Evolutionary conservation across 1,140 invertebrate genomes (phyloP).

Genomic region (Neotoxoptera formosana): DNA sequence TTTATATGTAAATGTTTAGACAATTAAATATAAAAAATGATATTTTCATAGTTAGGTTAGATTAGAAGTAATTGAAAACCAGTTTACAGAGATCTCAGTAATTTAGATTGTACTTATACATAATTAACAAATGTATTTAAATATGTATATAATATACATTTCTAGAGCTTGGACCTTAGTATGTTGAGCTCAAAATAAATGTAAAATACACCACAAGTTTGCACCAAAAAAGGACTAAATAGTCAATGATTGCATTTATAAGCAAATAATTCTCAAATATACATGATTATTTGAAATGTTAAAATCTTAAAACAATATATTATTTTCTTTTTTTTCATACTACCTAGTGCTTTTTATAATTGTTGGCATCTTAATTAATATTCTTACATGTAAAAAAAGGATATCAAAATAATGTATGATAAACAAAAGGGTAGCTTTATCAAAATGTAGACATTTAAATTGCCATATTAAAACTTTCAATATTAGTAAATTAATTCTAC

Average conservation of each 20-base stretch:
- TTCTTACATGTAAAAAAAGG: neutral
- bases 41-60: neutral
- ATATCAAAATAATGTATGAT: neutral
- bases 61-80: neutral
- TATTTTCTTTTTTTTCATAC: neutral
- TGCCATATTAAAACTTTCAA: neutral
- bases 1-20: no score
- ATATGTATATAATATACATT: neutral
- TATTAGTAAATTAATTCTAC: neutral
- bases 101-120: neutral
- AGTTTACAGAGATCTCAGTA: slow-evolving; percentile 16
- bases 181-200: neutral
- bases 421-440: neutral
- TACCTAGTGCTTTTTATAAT: neutral
- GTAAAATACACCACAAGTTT: neutral
- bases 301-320: neutral
- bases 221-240: neutral
- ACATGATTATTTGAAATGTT: neutral
- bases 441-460: neutral
- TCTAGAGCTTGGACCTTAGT: neutral
- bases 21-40: no score
- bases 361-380: neutral
- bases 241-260: neutral
- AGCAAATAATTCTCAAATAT: neutral
- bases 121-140: neutral